These are phyloP conservation scores for Caenorhabditis plicata DNA, from an alignment of 2,888 invertebrate species.

Conservation along the genomic window DNA sequence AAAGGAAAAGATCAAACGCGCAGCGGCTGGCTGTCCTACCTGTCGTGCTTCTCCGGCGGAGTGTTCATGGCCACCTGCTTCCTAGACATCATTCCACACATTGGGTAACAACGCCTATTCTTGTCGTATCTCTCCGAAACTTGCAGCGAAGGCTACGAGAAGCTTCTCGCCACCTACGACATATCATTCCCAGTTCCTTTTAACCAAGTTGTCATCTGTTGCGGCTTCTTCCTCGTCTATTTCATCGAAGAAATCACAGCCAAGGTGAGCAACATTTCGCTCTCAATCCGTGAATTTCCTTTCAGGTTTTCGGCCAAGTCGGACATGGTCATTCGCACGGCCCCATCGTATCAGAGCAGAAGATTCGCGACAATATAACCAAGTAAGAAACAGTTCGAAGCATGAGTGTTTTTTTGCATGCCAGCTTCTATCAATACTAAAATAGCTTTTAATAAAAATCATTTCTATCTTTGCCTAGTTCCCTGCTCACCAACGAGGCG, in stretches of 20 bases:
- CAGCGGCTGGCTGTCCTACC: constrained; percentile 50
- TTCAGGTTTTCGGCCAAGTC: constrained; percentile 46
- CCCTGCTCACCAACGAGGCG: no score
- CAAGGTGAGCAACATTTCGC: constrained; percentile 10
- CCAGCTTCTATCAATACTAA: not conserved
- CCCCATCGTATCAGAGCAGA: not conserved
- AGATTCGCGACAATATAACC: constrained; percentile 17
- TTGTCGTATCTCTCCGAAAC: not conserved
- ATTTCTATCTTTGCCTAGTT: no score
- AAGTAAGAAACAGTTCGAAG: constrained; percentile 2
- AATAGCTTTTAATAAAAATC: no score
- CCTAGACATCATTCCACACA: constrained; percentile 62
- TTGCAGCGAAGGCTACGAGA: constrained; percentile 50
- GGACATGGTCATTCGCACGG: constrained; percentile 30
- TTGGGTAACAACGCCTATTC: constrained; percentile 43
- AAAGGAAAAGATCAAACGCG: constrained; percentile 35
- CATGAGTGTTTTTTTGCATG: not conserved
- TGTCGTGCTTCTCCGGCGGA: constrained; percentile 64
- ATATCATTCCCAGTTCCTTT: constrained; percentile 48
- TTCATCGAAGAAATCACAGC: constrained; percentile 59
- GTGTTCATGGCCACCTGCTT: constrained; percentile 65
- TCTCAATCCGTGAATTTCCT: not conserved
- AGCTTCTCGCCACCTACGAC: constrained; percentile 17
- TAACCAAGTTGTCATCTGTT: constrained; percentile 57
- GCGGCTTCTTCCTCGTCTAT: constrained; percentile 63